These are phyloP conservation scores for Anas acuta DNA, from an alignment of 2,797 vertebrate genomes.

Conservation along the genomic window DNA sequence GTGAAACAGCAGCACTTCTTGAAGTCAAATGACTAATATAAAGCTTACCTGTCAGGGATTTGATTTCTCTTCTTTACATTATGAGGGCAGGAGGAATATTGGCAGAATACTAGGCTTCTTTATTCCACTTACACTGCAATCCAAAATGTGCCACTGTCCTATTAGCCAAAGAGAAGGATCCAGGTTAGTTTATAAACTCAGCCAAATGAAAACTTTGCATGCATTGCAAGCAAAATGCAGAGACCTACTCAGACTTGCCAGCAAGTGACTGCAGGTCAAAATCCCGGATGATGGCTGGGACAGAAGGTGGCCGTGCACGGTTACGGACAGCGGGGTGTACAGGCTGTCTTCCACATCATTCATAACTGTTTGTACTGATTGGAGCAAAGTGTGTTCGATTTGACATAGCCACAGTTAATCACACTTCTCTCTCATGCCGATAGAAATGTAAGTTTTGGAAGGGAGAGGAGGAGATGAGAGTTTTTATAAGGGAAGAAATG, in stretches of 20 bases:
- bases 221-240: not conserved
- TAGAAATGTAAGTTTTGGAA: not conserved
- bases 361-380: not conserved
- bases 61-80: not conserved
- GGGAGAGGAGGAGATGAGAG: not conserved
- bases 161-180: not conserved
- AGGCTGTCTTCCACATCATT: not conserved
- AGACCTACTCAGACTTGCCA: not conserved
- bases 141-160: not conserved
- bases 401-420: not conserved
- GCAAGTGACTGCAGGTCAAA: not conserved
- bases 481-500: not conserved
- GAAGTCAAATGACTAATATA: not conserved
- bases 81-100: not conserved
- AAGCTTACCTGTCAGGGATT: not conserved
- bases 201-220: not conserved
- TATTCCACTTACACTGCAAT: not conserved
- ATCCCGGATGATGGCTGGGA: rapidly evolving
- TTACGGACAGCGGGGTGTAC: rapidly evolving
- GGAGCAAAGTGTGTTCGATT: not conserved
- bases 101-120: not conserved
- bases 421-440: rapidly evolving
- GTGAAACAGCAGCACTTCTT: not conserved
- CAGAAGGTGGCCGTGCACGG: not conserved
- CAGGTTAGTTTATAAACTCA: not conserved